phyloP scores from a whole-genome alignment of 1,140 invertebrate genomes.

The Vanessa tameamea region DNA sequence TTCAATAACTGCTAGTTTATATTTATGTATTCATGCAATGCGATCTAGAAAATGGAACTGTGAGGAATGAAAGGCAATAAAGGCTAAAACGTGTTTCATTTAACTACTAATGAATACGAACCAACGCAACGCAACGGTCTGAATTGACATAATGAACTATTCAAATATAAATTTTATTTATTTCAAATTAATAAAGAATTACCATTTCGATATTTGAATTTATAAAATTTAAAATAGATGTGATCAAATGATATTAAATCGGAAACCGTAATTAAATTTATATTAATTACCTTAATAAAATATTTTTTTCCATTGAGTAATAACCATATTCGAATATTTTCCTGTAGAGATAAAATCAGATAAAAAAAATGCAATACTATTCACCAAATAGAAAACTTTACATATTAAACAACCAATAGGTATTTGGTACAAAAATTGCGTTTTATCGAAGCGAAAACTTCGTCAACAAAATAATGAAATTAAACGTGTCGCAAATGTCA shows the following conservation, averaged over 20 bases:
- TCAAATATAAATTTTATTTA: slow-evolving; percentile 5
- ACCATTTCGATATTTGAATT: not conserved
- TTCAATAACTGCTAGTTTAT: slow-evolving; percentile 20
- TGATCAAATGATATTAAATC: too few species aligned
- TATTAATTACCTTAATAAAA: too few species aligned
- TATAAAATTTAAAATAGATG: too few species aligned
- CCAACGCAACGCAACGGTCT: slow-evolving; percentile 9
- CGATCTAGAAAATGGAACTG: slow-evolving; percentile 21
- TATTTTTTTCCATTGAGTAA: too few species aligned
- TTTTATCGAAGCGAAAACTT: not conserved
- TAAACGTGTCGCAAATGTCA: slow-evolving; percentile 7
- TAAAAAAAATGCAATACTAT: not conserved
- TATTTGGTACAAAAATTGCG: not conserved
- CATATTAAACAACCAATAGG: not conserved
- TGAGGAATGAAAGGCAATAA: slow-evolving; percentile 30
- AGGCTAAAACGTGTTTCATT: slow-evolving; percentile 27
- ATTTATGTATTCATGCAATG: slow-evolving; percentile 26
- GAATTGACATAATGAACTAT: not conserved
- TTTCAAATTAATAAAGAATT: not conserved
- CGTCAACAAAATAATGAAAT: slow-evolving; percentile 12
- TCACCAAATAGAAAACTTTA: not conserved
- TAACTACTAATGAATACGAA: slow-evolving; percentile 32
- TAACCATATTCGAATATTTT: too few species aligned
- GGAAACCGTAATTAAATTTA: too few species aligned
- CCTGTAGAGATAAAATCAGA: too few species aligned